Evolutionary conservation across 2,888 invertebrate genomes (phyloP).

Genomic region (Melinopterus prodromus): DNA sequence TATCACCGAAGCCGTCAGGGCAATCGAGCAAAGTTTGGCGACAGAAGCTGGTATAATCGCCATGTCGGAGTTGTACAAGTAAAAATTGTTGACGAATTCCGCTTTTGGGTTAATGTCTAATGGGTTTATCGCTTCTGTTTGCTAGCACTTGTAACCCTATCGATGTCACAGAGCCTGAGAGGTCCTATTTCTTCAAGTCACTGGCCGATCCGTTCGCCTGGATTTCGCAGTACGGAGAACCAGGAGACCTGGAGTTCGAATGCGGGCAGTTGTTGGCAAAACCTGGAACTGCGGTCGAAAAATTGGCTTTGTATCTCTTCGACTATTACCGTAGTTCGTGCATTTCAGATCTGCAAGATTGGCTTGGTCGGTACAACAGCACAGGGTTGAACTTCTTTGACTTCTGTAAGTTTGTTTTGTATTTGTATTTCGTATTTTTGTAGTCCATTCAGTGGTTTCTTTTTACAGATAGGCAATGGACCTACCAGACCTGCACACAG

Average conservation of each 20-base stretch:
- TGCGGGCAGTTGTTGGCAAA: conserved; percentile 30
- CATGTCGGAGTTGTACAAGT: conserved; percentile 63
- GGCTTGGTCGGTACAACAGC: conserved; percentile 25
- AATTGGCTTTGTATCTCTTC: conserved; percentile 36
- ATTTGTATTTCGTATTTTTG: background rate
- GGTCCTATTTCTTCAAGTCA: conserved; percentile 39
- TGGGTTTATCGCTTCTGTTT: background rate
- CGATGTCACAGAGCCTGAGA: conserved; percentile 34
- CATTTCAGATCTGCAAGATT: conserved; percentile 35
- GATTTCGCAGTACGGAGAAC: conserved; percentile 38
- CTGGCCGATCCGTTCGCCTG: conserved; percentile 38
- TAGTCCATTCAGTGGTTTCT: no score
- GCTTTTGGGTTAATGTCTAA: no score
- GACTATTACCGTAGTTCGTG: conserved; percentile 27
- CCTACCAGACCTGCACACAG: conserved; percentile 42
- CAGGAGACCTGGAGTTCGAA: conserved; percentile 20
- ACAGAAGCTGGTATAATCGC: conserved; percentile 51
- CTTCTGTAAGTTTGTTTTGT: background rate
- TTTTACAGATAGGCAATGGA: conserved; percentile 39
- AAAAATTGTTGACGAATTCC: conserved; percentile 38
- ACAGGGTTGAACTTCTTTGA: conserved; percentile 10
- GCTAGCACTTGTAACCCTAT: conserved; percentile 36
- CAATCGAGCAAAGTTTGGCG: conserved; percentile 52
- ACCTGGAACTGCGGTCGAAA: conserved; percentile 33
- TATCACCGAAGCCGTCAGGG: conserved; percentile 57